A percentile compares a stretch with the other conserved stretches of the same genome.
phyloP scores from a whole-genome alignment of 2,797 vertebrate species.

The Coreius guichenoti region DNA sequence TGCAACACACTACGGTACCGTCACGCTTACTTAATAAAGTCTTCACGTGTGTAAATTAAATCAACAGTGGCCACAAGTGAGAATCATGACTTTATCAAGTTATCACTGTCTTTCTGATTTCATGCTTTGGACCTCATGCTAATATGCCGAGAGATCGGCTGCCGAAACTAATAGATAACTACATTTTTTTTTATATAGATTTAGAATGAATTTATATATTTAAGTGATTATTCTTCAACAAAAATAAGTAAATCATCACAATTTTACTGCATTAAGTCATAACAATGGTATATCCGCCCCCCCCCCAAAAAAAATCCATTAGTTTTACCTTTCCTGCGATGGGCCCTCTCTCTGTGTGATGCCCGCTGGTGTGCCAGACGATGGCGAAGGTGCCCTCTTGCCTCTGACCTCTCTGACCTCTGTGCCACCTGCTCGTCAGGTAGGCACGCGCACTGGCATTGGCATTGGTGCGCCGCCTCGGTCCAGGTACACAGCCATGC shows the following conservation, averaged over 20 bases:
- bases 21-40: not conserved
- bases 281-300: not conserved
- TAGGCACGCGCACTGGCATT: constrained; percentile 71
- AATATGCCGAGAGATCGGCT: constrained; percentile 17
- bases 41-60: constrained; percentile 2
- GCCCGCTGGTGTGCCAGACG: constrained; percentile 64
- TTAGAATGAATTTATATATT: not conserved
- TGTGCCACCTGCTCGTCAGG: constrained; percentile 58
- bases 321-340: constrained; percentile 81
- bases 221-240: not conserved
- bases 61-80: constrained; percentile 10
- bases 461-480: constrained; percentile 68
- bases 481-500: constrained; percentile 71
- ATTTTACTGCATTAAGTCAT: too few relatives aligned
- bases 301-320: not conserved
- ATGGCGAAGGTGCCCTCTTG: constrained; percentile 69
- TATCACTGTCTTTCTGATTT: constrained; percentile 55
- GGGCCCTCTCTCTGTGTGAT: constrained; percentile 67
- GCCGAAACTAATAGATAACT: not conserved
- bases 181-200: not conserved
- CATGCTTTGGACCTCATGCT: constrained; percentile 50
- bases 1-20: not conserved
- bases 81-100: constrained; percentile 49
- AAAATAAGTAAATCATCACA: not conserved
- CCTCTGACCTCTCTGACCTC: constrained; percentile 64